These are phyloP conservation scores for Coptotermes formosanus DNA, from an alignment of 1,140 invertebrate species.

Conservation along the genomic window DNA sequence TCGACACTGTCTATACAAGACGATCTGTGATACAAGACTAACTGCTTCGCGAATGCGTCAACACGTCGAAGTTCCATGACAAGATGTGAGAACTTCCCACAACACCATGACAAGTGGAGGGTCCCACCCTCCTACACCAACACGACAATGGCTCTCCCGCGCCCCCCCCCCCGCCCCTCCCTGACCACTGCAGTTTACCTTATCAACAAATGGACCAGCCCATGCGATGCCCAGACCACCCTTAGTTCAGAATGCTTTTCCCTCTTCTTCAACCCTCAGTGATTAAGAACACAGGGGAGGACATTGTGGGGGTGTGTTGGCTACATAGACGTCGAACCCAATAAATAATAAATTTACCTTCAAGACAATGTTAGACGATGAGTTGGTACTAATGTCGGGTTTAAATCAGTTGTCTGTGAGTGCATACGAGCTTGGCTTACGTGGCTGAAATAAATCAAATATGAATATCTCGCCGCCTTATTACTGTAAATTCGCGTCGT, in stretches of 20 bases:
- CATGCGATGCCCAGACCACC: background rate
- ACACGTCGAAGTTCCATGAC: background rate
- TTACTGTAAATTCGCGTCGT: too few relatives aligned
- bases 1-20: too few relatives aligned
- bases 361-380: slow-evolving; percentile 9
- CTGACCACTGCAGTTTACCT: slow-evolving; percentile 1
- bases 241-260: background rate
- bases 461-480: too few relatives aligned
- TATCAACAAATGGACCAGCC: background rate
- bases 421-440: too few relatives aligned
- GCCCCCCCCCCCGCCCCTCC: background rate
- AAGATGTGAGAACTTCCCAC: background rate
- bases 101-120: background rate
- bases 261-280: slow-evolving; percentile 14
- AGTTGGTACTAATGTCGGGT: background rate
- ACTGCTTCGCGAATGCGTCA: background rate
- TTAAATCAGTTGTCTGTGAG: background rate
- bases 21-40: too few relatives aligned
- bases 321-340: background rate
- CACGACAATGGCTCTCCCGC: background rate
- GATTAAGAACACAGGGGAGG: background rate
- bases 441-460: too few relatives aligned
- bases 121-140: background rate
- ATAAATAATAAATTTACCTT: slow-evolving; percentile 1
- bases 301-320: background rate